Evolutionary conservation across 2,797 vertebrate genomes (phyloP).

Genomic region (Takifugu ocellatus): DNA sequence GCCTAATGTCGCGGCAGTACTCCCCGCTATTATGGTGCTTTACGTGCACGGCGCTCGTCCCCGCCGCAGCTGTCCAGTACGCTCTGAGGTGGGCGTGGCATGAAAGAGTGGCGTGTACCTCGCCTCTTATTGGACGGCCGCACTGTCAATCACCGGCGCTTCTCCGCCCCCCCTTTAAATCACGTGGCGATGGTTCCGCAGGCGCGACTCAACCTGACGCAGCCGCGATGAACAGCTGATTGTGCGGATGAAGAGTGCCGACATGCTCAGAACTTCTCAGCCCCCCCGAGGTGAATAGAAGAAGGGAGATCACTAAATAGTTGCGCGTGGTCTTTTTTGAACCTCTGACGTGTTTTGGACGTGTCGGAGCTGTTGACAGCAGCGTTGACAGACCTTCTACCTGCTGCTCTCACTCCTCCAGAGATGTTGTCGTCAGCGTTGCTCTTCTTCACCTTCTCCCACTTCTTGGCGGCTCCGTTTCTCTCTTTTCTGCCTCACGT

Average conservation of each 20-base stretch:
- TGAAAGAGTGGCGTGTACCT: neutral
- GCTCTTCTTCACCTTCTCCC: conserved; percentile 49
- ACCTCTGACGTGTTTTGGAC: neutral
- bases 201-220: conserved; percentile 65
- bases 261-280: conserved; percentile 45
- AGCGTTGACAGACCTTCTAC: conserved; percentile 19
- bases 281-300: conserved; percentile 46
- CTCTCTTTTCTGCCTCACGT: conserved; percentile 61
- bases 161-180: conserved; percentile 68
- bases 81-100: conserved; percentile 40
- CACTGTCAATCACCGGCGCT: conserved; percentile 44
- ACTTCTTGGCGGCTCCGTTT: conserved; percentile 54
- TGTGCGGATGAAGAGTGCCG: conserved; percentile 58
- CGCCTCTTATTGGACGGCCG: conserved; percentile 53
- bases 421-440: conserved; percentile 62
- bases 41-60: conserved; percentile 10
- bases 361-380: conserved; percentile 42
- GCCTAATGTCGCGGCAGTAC: conserved; percentile 62
- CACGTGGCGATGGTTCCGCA: conserved; percentile 52
- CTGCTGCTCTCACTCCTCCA: conserved; percentile 21
- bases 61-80: neutral
- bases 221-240: conserved; percentile 56
- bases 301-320: conserved; percentile 12
- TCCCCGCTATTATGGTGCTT: conserved; percentile 31
- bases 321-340: conserved; percentile 4